Evolutionary conservation across 2,113 vertebrate species (phyloP).

Genomic region (Zosterops borbonicus): DNA sequence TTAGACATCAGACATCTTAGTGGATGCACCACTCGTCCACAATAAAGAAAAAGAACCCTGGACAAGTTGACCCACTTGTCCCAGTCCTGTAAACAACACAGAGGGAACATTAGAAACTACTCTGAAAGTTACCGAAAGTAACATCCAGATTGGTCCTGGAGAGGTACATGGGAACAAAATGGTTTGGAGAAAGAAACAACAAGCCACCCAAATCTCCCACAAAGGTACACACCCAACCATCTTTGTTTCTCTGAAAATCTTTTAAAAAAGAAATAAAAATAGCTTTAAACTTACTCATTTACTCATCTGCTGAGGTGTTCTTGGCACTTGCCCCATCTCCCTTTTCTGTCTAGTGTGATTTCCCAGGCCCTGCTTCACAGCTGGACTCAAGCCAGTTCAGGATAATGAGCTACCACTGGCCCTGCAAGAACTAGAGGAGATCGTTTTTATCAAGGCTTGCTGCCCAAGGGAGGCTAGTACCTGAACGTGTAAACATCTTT

Average conservation of each 20-base stretch:
- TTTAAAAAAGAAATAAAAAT: background rate
- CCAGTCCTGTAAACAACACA: background rate
- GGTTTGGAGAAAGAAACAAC: constrained; percentile 9
- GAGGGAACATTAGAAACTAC: constrained; percentile 1
- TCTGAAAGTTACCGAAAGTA: background rate
- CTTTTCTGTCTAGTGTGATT: background rate
- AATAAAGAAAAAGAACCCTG: background rate
- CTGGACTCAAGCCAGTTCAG: background rate
- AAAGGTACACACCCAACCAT: background rate
- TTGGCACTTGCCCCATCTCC: background rate
- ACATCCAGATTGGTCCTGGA: constrained; percentile 27
- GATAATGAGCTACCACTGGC: background rate
- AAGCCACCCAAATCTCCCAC: background rate
- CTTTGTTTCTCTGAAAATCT: constrained; percentile 14
- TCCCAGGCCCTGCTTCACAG: background rate
- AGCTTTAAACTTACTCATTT: background rate
- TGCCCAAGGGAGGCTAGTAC: background rate
- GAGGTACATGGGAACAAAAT: constrained; percentile 27
- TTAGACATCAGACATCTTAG: background rate
- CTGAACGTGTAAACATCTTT: constrained; percentile 45
- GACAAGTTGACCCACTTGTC: background rate
- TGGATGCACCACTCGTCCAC: background rate
- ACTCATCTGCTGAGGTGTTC: background rate
- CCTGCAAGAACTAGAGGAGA: background rate
- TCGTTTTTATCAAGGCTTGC: constrained; percentile 1